phyloP scores from a whole-genome alignment of 2,113 vertebrate genomes.

The Shinisaurus crocodilurus region DNA sequence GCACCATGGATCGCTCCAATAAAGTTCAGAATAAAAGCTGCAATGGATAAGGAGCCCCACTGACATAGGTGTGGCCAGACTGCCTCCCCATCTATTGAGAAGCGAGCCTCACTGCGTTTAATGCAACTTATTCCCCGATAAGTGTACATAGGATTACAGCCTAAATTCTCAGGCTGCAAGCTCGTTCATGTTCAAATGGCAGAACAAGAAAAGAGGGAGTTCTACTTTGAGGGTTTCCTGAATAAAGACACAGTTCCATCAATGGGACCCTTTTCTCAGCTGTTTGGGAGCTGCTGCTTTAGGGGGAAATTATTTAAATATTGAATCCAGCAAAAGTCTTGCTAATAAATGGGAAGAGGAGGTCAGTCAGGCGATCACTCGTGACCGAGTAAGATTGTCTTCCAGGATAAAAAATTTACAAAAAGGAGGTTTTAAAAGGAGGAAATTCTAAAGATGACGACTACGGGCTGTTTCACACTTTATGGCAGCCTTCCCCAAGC shows the following conservation, averaged over 20 bases:
- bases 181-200: not conserved
- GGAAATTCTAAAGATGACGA: not conserved
- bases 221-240: not conserved
- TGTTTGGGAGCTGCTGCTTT: conserved; percentile 59
- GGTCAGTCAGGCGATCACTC: no score
- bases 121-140: not conserved
- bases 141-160: not conserved
- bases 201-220: not conserved
- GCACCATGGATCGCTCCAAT: no score
- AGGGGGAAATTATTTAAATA: conserved; percentile 47
- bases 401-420: no score
- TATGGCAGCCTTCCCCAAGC: not conserved
- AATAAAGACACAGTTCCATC: not conserved
- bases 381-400: no score
- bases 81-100: no score
- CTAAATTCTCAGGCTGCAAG: not conserved
- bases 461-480: not conserved
- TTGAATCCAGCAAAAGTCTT: conserved; percentile 37
- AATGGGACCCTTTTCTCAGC: not conserved
- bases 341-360: not conserved
- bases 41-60: no score
- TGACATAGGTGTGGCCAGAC: no score
- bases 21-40: no score
- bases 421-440: no score
- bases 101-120: not conserved